Evolutionary conservation across 2,888 invertebrate species (phyloP), one percentile per base, ranked within the genome.

Genomic region (Ormyrus labotus): DNA sequence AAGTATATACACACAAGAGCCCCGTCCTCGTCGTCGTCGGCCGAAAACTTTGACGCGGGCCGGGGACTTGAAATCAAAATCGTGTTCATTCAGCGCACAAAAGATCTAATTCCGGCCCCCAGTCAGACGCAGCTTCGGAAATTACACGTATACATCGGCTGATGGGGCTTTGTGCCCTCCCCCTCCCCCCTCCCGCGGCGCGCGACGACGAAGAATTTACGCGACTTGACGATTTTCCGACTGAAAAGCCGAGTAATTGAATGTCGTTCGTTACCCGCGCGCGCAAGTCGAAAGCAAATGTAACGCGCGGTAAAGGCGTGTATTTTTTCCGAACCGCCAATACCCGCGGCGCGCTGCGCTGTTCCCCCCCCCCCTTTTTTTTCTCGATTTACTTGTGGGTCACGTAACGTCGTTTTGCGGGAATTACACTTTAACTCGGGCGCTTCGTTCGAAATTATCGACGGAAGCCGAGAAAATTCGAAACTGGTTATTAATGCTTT

Each of bases 41-140:
- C 45, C 47, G 72, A 64, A 77, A 77, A 77, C 68, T 69, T 63
- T 50, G 67, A 65, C 51, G 51, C 19, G 19, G 58, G 50, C 7
- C 60, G 11, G 45, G 58, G 57, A 47, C 75, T 51, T 50, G 55
- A 53, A 34, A 63, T 72, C 64, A 73, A 55, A 72, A 73, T 73
- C 58, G 34, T 19, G 51, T 61, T 68, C 47, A 19, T 19, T 19
- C 19, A 19, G 1, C 1, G 19, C 19, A 19, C 19, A 19, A 19
- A 19, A 19, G 19, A 19, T 19, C 19, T 19, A 19, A 19, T 19
- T 19, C 19, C 19, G 19, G 19, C 19, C 19, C 19, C 19, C 19
- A 19, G 19, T 19, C 19, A 19, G 19, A 19, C 19, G 19, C 19
- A 19, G 19, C 19, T 19, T 19, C 19, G 19, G 19, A 19, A 19